Evolutionary conservation across 2,797 vertebrate species (phyloP).

Genomic region (Amazonetta brasiliensis): DNA sequence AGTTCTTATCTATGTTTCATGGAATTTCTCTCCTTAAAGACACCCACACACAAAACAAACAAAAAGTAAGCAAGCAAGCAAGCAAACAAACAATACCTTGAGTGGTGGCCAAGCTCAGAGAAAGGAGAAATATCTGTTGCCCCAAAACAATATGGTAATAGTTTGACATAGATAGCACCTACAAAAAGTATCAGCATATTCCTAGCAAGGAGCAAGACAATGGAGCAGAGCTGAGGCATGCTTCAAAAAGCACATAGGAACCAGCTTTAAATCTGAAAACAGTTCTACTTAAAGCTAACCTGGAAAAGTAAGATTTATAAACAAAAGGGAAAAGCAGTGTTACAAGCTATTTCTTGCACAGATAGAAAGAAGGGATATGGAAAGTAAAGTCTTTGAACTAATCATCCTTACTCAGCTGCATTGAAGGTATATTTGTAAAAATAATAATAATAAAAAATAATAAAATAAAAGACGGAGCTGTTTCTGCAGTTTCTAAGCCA

Average conservation of each 20-base stretch:
- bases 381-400: background rate
- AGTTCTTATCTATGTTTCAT: background rate
- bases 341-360: background rate
- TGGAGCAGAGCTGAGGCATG: background rate
- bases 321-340: background rate
- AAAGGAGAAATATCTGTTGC: background rate
- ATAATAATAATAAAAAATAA: too few species aligned
- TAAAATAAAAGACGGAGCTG: background rate
- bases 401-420: background rate
- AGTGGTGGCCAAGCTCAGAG: background rate
- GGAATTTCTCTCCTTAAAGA: background rate
- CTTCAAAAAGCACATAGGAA: background rate
- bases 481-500: background rate
- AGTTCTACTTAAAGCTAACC: background rate
- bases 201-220: background rate
- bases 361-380: background rate
- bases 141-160: background rate
- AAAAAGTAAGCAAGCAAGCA: too few species aligned
- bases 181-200: background rate
- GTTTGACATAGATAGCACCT: background rate
- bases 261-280: background rate
- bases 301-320: background rate
- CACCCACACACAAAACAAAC: background rate
- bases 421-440: background rate
- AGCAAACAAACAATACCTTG: background rate